Evolutionary conservation across 2,113 vertebrate species (phyloP).

Genomic region (Oncorhynchus tshawytscha): DNA sequence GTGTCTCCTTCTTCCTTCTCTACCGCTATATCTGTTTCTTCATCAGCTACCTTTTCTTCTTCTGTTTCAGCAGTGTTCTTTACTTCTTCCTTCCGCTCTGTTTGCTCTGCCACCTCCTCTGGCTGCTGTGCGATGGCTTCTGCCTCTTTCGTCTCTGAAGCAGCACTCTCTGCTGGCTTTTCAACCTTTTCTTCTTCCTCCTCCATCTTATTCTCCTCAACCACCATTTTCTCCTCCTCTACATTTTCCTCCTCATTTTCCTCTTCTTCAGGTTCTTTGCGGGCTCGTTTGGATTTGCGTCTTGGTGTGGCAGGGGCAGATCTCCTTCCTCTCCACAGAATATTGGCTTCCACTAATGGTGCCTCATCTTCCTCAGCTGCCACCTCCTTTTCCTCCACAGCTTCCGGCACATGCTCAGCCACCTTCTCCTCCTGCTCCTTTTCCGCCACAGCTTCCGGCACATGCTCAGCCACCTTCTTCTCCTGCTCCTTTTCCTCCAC

Average conservation of each 20-base stretch:
- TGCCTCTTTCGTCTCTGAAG: not conserved
- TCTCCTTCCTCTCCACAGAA: conserved; percentile 60
- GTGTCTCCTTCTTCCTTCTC: not conserved
- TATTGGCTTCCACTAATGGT: conserved; percentile 16
- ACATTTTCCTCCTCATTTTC: not conserved
- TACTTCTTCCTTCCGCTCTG: not conserved
- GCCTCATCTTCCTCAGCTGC: not conserved
- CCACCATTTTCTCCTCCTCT: not conserved
- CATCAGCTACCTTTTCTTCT: not conserved
- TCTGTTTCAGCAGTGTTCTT: not conserved
- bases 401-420: conserved; percentile 57
- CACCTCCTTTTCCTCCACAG: not conserved
- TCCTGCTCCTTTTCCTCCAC: not conserved
- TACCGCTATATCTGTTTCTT: not conserved
- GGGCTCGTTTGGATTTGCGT: conserved; percentile 7
- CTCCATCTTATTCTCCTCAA: not conserved
- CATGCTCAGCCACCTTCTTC: too few relatives aligned
- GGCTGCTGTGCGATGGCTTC: not conserved
- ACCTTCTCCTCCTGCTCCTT: too few relatives aligned
- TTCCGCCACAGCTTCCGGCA: conserved; percentile 42
- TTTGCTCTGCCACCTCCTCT: not conserved
- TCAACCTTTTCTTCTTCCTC: not conserved
- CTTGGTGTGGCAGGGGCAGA: conserved; percentile 5
- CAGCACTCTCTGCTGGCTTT: conserved; percentile 4
- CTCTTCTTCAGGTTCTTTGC: conserved; percentile 22